phyloP scores from a whole-genome alignment of 2,113 vertebrate genomes.

The Clarias gariepinus region DNA sequence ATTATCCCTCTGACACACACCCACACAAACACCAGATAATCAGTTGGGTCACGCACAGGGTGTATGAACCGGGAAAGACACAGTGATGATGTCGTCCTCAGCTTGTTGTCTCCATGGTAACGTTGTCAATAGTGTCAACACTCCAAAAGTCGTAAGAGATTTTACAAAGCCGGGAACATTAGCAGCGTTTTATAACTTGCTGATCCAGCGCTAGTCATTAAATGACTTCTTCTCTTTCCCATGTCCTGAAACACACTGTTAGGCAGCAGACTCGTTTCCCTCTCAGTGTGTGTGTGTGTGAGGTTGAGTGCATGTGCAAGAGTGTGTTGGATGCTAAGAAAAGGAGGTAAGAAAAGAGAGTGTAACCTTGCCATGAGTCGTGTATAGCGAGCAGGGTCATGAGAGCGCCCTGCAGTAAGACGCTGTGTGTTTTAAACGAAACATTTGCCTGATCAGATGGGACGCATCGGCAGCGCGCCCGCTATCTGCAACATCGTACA shows the following conservation, averaged over 20 bases:
- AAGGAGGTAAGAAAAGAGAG: constrained; percentile 15
- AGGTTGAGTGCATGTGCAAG: background rate
- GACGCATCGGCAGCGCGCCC: constrained; percentile 27
- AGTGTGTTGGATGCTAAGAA: constrained; percentile 13
- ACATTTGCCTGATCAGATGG: constrained; percentile 49
- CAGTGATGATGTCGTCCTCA: constrained; percentile 21
- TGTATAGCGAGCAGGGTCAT: constrained; percentile 31
- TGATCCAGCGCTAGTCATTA: background rate
- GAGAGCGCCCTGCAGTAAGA: constrained; percentile 46
- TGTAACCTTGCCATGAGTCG: constrained; percentile 13
- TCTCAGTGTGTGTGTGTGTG: background rate
- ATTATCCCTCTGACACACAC: constrained; percentile 9
- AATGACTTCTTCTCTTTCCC: background rate
- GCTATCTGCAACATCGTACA: constrained; percentile 52
- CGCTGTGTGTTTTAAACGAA: constrained; percentile 38
- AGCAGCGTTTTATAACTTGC: background rate
- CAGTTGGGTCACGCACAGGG: constrained; percentile 25
- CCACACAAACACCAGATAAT: constrained; percentile 23
- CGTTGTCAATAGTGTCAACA: constrained; percentile 47
- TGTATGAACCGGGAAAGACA: constrained; percentile 25
- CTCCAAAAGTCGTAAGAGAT: constrained; percentile 34
- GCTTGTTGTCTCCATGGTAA: constrained; percentile 55
- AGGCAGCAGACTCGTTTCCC: background rate
- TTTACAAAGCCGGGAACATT: background rate
- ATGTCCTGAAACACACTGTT: background rate